phyloP scores from a whole-genome alignment of 2,797 vertebrate species.

The Enteromius paludinosus region DNA sequence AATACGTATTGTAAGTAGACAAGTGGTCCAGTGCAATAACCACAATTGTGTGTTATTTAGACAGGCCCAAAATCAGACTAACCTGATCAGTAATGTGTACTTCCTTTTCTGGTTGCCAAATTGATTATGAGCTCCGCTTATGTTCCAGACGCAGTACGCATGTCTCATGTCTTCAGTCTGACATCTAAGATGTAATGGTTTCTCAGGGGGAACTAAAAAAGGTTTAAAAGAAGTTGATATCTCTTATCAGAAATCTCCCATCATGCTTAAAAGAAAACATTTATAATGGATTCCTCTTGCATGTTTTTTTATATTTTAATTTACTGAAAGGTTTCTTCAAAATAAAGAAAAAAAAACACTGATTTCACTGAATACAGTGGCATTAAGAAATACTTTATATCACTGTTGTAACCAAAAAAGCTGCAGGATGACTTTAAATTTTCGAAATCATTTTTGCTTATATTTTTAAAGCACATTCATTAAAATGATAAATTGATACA shows the following conservation, averaged over 20 bases:
- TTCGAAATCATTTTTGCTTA: neutral
- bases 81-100: conserved; percentile 66
- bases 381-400: neutral
- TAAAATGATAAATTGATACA: neutral
- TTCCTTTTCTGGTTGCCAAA: neutral
- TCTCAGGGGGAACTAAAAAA: conserved; percentile 69
- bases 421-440: neutral
- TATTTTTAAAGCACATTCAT: neutral
- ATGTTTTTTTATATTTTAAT: neutral
- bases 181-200: conserved; percentile 68
- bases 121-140: conserved; percentile 38
- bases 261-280: neutral
- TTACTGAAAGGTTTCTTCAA: neutral
- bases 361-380: no score
- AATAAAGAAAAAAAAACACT: neutral
- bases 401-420: neutral
- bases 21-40: neutral
- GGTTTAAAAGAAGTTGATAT: conserved; percentile 14
- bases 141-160: conserved; percentile 65
- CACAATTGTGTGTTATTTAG: neutral
- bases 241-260: neutral
- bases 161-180: conserved; percentile 61
- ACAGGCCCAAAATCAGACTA: conserved; percentile 20
- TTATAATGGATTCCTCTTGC: neutral
- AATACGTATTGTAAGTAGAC: neutral